Evolutionary conservation across 2,113 vertebrate species (phyloP).

Genomic region (Podiceps cristatus): DNA sequence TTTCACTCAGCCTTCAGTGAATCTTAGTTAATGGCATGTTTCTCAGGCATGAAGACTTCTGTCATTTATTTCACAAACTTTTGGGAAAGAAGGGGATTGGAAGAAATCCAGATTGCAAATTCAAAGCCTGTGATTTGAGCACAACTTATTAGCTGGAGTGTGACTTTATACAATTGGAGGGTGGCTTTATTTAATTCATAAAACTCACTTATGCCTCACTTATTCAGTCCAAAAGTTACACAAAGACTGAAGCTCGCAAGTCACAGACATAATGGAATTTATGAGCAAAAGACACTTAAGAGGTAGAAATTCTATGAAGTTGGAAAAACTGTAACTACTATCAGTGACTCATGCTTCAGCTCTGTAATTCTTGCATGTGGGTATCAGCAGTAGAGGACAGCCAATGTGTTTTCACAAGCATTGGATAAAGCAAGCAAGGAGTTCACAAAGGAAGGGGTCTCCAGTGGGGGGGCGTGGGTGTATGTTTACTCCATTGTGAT

Average conservation of each 20-base stretch:
- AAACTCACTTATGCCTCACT: neutral
- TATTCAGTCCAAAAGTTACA: neutral
- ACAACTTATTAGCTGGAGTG: neutral
- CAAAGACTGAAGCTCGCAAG: neutral
- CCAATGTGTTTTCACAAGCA: neutral
- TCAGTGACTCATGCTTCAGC: neutral
- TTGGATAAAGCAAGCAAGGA: neutral
- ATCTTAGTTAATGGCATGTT: neutral
- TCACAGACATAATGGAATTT: neutral
- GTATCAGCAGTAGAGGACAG: neutral
- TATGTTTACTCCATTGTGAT: neutral
- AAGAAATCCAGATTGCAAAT: neutral
- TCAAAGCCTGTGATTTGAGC: neutral
- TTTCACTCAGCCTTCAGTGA: neutral
- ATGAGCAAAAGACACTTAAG: neutral
- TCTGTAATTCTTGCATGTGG: neutral
- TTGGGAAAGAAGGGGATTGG: neutral
- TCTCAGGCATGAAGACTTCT: neutral
- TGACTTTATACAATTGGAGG: neutral
- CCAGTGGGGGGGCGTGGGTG: no score
- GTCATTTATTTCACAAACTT: neutral
- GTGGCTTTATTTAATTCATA: neutral
- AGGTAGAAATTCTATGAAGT: neutral
- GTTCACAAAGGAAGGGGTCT: neutral
- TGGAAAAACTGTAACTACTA: neutral